phyloP scores from a whole-genome alignment of 1,140 invertebrate species.

The Littorina saxatilis region DNA sequence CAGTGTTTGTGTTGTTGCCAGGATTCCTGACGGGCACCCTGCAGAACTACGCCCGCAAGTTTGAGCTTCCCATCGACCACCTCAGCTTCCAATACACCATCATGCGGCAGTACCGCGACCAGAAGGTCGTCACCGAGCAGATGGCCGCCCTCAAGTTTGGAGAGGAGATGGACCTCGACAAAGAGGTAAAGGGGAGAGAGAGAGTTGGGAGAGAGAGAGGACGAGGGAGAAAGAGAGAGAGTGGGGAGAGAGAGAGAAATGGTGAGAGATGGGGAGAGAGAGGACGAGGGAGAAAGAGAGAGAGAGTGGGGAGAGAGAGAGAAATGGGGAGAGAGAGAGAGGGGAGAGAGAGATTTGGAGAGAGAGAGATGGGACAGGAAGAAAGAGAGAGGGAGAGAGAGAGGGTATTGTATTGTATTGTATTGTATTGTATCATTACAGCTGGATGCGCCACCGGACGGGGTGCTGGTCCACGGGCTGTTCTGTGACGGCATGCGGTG shows the following conservation, averaged over 20 bases:
- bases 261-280: too few species aligned
- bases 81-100: conserved; percentile 87
- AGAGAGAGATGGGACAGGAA: too few species aligned
- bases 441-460: conserved; percentile 83
- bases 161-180: conserved; percentile 76
- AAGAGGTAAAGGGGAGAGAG: conserved; percentile 57
- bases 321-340: too few species aligned
- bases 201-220: too few species aligned
- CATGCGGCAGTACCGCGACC: conserved; percentile 77
- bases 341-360: too few species aligned
- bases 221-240: too few species aligned
- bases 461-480: conserved; percentile 89
- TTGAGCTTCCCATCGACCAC: conserved; percentile 89
- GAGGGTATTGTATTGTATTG: too few species aligned
- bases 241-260: too few species aligned
- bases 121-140: conserved; percentile 69
- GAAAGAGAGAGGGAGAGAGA: conserved; percentile 57
- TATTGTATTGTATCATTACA: conserved; percentile 68
- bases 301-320: too few species aligned
- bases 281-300: too few species aligned
- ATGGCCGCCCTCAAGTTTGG: conserved; percentile 71
- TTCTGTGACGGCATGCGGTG: conserved; percentile 91
- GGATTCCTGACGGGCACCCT: conserved; percentile 90
- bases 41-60: conserved; percentile 89
- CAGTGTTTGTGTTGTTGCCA: conserved; percentile 46